Percentiles rank a stretch among this genome's conserved stretches.
Conservation (phyloP, 1,140 invertebrate species). For the Drusus annulatus region DNA sequence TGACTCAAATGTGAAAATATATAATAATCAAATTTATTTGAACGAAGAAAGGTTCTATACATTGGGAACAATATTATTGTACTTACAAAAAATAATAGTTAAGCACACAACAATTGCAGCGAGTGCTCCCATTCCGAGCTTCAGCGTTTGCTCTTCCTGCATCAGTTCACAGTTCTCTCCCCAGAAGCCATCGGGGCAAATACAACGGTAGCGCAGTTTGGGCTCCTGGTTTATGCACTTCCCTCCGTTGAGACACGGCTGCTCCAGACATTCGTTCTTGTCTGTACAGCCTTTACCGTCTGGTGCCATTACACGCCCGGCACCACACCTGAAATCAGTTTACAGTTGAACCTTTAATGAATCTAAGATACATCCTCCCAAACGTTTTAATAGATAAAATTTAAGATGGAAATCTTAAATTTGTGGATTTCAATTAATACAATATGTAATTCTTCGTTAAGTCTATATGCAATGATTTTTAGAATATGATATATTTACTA, state of each 20-base stretch:
- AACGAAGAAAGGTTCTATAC: no score
- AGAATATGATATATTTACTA: no score
- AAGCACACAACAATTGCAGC: constrained; percentile 77
- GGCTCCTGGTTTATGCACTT: constrained; percentile 74
- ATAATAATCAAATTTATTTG: no score
- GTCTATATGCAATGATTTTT: no score
- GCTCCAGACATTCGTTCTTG: constrained; percentile 75
- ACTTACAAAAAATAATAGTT: constrained; percentile 75
- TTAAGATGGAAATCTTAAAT: no score
- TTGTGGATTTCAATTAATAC: no score
- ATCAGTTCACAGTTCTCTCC: constrained; percentile 78
- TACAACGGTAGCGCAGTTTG: constrained; percentile 70
- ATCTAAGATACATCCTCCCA: no score
- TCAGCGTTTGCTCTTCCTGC: constrained; percentile 75
- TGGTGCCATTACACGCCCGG: constrained; percentile 73
- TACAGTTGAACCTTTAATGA: no score
- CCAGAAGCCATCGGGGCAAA: constrained; percentile 75
- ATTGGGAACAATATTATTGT: no score
- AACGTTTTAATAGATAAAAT: no score
- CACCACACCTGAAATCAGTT: constrained; percentile 70
- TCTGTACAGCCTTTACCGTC: constrained; percentile 76
- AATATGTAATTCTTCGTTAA: no score
- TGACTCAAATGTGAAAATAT: no score
- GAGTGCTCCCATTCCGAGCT: constrained; percentile 75
- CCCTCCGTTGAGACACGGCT: constrained; percentile 76